Evolutionary conservation across 2,888 invertebrate species (phyloP).

Genomic region (Phania funesta): DNA sequence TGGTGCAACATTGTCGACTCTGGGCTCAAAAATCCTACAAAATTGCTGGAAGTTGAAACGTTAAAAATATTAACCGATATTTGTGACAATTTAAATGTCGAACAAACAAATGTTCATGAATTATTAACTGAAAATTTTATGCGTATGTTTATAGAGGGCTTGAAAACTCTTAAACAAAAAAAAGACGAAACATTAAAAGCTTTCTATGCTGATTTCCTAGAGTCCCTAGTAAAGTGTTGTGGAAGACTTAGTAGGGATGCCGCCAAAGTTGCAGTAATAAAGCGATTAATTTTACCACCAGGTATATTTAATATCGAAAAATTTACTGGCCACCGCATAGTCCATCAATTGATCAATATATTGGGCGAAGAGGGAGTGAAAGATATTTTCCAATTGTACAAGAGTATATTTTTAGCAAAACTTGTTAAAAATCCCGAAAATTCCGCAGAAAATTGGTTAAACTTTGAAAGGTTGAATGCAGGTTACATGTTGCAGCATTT

Average conservation of each 20-base stretch:
- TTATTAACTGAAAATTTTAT: constrained; percentile 85
- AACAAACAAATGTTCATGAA: constrained; percentile 81
- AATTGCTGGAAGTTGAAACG: constrained; percentile 83
- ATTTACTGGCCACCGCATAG: constrained; percentile 84
- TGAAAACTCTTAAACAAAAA: constrained; percentile 81
- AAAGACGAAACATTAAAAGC: constrained; percentile 75
- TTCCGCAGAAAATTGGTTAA: constrained; percentile 83
- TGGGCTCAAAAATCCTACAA: constrained; percentile 81
- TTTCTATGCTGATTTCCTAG: constrained; percentile 78
- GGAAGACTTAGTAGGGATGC: constrained; percentile 81
- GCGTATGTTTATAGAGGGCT: constrained; percentile 84
- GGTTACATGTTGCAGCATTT: constrained; percentile 82
- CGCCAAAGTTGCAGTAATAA: constrained; percentile 83
- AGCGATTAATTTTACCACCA: constrained; percentile 85
- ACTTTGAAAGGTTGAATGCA: constrained; percentile 85
- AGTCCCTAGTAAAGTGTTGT: constrained; percentile 82
- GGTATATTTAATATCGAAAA: constrained; percentile 88
- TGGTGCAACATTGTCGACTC: constrained; percentile 82
- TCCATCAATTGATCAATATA: constrained; percentile 84
- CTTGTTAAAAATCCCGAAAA: constrained; percentile 80
- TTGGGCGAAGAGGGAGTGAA: constrained; percentile 84
- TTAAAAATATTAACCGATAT: constrained; percentile 83
- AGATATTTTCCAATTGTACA: constrained; percentile 84
- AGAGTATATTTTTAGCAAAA: constrained; percentile 83
- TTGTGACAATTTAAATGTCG: constrained; percentile 76